Evolutionary conservation across 2,797 vertebrate species (phyloP), one percentile per base, ranked within the genome.

Genomic region (Rhinatrema bivittatum): DNA sequence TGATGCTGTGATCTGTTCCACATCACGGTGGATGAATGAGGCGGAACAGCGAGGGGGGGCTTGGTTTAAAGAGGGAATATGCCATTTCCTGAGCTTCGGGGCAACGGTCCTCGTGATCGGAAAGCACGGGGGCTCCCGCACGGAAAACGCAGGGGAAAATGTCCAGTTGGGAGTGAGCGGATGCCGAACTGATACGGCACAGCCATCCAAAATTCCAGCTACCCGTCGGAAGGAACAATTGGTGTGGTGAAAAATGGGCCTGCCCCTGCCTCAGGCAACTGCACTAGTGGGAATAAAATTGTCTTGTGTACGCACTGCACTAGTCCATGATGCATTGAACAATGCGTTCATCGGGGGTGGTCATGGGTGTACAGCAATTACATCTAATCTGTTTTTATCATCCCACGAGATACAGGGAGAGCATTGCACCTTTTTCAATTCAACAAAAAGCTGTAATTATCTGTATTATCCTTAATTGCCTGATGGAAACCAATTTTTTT

Each of bases 91-190:
- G n/a, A n/a, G n/a, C n/a, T n/a, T n/a, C n/a, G n/a, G n/a, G n/a
- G n/a, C n/a, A n/a, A n/a, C n/a, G n/a, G n/a, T n/a, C n/a, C n/a
- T n/a, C n/a, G n/a, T n/a, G n/a, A n/a, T n/a, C n/a, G 56, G 43
- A 16, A 32, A 46, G 56, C 57, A 34, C 42, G 68, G 65, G 65
- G 61, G 42, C 13, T 0, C 6, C 33, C 50, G 58, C 61, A 15
- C 36, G 9, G 44, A 36, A 65, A 64, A 52, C 68, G 61, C 68
- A 65, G 68, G 68, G 46, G 61, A 57, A 31, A 62, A 55, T 68
- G 68, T 65, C 65, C 61, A 53, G 15, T 25, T 29, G 27, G n/a
- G 39, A 1, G 52, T 52, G 44, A 65, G 65, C 19, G 41, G 57
- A 24, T 34, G 44, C 44, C 1, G 50, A 52, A 49, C 42, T 3